Evolutionary conservation across 1,140 invertebrate species (phyloP).

Genomic region (Brachionus koreanus): DNA sequence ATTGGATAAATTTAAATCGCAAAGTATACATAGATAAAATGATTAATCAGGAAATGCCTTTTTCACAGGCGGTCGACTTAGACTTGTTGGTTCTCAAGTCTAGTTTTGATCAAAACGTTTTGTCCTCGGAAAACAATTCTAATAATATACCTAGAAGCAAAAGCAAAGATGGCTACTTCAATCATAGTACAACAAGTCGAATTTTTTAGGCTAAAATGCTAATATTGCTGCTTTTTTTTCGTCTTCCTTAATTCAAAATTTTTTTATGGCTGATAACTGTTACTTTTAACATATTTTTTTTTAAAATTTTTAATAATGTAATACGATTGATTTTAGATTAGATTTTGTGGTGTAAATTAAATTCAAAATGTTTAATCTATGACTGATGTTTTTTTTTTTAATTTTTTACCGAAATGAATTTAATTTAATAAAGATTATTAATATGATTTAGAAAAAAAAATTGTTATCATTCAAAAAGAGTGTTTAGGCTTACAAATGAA

Average conservation of each 20-base stretch:
- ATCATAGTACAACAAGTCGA: neutral
- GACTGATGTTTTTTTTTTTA: neutral
- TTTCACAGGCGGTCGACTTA: conserved; percentile 40
- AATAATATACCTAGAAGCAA: neutral
- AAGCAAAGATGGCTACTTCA: conserved; percentile 14
- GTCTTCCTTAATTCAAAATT: neutral
- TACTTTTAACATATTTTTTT: neutral
- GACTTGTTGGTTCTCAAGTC: neutral
- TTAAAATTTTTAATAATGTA: too few relatives aligned
- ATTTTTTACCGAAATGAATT: neutral
- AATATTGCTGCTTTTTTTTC: neutral
- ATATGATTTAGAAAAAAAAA: too few relatives aligned
- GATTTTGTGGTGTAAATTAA: neutral
- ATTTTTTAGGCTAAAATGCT: neutral
- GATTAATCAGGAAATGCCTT: conserved; percentile 12
- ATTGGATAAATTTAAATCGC: conserved; percentile 5
- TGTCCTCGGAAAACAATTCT: neutral
- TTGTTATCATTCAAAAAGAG: too few relatives aligned
- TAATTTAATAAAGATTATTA: neutral
- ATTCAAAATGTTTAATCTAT: neutral
- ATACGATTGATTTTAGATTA: neutral
- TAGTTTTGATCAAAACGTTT: neutral
- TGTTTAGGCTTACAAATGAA: too few relatives aligned
- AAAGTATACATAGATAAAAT: conserved; percentile 30
- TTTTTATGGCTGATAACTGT: neutral